phyloP scores from a whole-genome alignment of 2,797 vertebrate genomes.

The Adrianichthys oophorus region DNA sequence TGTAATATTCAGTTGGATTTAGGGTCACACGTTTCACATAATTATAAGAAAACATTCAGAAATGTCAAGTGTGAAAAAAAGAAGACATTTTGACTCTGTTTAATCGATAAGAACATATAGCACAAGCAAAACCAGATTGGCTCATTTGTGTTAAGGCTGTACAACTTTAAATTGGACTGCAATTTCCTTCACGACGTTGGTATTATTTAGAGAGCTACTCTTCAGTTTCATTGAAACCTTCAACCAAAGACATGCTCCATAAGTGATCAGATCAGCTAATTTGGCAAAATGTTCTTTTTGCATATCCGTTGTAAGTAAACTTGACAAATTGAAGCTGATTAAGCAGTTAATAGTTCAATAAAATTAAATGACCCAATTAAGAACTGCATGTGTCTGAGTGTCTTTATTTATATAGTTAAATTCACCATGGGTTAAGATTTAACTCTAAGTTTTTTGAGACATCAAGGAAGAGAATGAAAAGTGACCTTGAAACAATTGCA shows the following conservation, averaged over 20 bases:
- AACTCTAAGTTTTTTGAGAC: neutral
- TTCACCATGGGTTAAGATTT: neutral
- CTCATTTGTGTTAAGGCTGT: slow-evolving; percentile 57
- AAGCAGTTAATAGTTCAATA: slow-evolving; percentile 77
- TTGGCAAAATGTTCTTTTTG: slow-evolving; percentile 71
- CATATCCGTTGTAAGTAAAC: slow-evolving; percentile 74
- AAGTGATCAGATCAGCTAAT: slow-evolving; percentile 64
- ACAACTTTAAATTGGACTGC: slow-evolving; percentile 50
- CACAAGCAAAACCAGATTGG: slow-evolving; percentile 72
- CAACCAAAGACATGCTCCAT: slow-evolving; percentile 77
- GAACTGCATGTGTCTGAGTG: slow-evolving; percentile 9
- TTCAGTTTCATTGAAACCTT: slow-evolving; percentile 68
- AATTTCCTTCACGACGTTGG: slow-evolving; percentile 39
- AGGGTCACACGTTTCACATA: slow-evolving; percentile 78
- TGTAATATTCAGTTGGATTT: slow-evolving; percentile 75
- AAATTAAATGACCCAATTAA: slow-evolving; percentile 79
- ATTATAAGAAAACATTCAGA: slow-evolving; percentile 57
- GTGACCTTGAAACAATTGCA: slow-evolving; percentile 5
- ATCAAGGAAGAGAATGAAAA: slow-evolving; percentile 1
- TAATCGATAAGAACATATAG: slow-evolving; percentile 68
- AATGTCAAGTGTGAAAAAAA: slow-evolving; percentile 44
- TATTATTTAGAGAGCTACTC: slow-evolving; percentile 58
- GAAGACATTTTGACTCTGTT: slow-evolving; percentile 34
- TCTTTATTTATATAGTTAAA: neutral
- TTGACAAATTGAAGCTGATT: slow-evolving; percentile 62